phyloP scores from a whole-genome alignment of 2,113 vertebrate genomes.

The Scytalopus superciliaris region DNA sequence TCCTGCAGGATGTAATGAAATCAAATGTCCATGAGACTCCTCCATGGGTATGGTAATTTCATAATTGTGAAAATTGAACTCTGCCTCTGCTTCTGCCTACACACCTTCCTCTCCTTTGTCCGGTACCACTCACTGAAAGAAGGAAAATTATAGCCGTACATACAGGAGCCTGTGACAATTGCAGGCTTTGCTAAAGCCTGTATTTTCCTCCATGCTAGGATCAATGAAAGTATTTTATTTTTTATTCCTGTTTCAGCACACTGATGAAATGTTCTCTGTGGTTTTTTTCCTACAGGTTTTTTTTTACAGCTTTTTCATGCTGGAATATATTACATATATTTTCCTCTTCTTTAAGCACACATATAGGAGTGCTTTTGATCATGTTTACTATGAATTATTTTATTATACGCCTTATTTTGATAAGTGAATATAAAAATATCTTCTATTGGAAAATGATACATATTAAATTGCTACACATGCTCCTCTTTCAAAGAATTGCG shows the following conservation, averaged over 20 bases:
- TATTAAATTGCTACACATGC: neutral
- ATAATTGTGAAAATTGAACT: neutral
- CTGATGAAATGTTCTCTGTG: neutral
- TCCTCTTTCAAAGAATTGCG: neutral
- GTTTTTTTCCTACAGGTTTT: neutral
- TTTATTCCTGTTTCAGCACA: neutral
- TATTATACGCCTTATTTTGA: neutral
- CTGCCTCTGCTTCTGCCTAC: neutral
- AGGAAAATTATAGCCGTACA: neutral
- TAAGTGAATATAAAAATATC: neutral
- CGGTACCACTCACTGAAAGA: neutral
- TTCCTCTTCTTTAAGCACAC: neutral
- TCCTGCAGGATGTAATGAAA: neutral
- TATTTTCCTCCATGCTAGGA: neutral
- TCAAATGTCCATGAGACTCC: neutral
- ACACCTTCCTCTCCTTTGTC: neutral
- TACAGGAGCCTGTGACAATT: neutral
- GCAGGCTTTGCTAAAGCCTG: neutral
- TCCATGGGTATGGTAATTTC: neutral
- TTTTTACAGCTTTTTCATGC: neutral
- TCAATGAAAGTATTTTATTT: neutral
- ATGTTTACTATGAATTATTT: neutral
- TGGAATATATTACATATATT: neutral
- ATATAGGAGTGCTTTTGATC: neutral
- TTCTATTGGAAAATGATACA: neutral